Evolutionary conservation across 2,888 invertebrate genomes (phyloP), one percentile per base, ranked within the genome.

Genomic region (Cordilura impudica): DNA sequence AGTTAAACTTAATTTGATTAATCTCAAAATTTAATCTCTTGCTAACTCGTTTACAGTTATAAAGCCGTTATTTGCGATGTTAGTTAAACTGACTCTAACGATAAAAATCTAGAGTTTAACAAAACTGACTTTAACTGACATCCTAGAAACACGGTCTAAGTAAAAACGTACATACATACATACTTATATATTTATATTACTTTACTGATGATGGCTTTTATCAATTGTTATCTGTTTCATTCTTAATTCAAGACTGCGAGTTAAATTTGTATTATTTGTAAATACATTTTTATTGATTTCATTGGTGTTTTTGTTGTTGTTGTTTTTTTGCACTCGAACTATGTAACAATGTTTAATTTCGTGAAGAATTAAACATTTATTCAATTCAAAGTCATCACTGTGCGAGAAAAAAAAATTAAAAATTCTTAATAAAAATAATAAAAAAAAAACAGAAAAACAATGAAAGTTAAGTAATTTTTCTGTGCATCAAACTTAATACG

Each of bases 371-470:
- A 53, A 74, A 66, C 35, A 74, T 65, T 70, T 78, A 73, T 58
- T 69, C 23, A 65, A 67, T 78, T 78, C 78, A 78, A 78, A 78
- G 78, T 78, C 70, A 74, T 54, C 54, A 60, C 29, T 63, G 49
- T 56, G 63, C 47, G 54, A 69, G 56, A 49, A 63, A 75, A 26
- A 45, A 3, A 65, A 56, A 35, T 45, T 54, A 39, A 31, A 58
- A 47, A 63, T 14, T 58, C 31, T 53, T 51, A 61, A 74, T 54
- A 61, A 67, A 49, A 45, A 16, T 35, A 61, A 61, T 10, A 18
- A 4, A 43, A 60, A 31, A 35, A 14, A 16, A 26, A 35, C 12
- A 56, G 2, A 21, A 39, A n/a, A 29, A 21, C 14, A 4, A 35
- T 35, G 23, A 2, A 16, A 35, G 0, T 21, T 35, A 65, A 61